These are phyloP conservation scores for Gryllus bimaculatus DNA, from an alignment of 1,140 invertebrate species.

Conservation along the genomic window DNA sequence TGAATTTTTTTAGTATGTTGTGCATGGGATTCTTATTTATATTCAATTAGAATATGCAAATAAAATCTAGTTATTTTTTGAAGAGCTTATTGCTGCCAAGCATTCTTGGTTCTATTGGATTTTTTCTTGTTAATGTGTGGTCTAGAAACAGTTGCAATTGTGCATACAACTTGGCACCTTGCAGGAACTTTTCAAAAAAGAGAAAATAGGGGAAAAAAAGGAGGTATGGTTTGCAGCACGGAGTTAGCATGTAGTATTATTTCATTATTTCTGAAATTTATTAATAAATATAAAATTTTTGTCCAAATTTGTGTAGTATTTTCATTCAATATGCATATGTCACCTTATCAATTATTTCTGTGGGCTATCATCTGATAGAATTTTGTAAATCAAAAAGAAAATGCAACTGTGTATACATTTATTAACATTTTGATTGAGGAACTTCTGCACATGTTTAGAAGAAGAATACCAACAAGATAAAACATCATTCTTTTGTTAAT, in stretches of 20 bases:
- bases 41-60: conserved; percentile 1
- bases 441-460: no score
- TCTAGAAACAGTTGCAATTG: not conserved
- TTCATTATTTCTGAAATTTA: conserved; percentile 6
- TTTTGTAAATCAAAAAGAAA: no score
- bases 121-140: not conserved
- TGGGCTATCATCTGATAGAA: no score
- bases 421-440: no score
- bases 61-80: not conserved
- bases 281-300: conserved; percentile 3
- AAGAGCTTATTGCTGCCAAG: not conserved
- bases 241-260: conserved; percentile 1
- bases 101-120: not conserved
- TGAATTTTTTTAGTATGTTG: not conserved
- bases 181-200: not conserved
- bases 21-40: not conserved
- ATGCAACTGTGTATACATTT: no score
- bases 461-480: no score
- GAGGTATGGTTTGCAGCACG: not conserved
- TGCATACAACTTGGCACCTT: not conserved
- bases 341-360: no score
- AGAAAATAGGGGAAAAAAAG: not conserved
- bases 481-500: no score
- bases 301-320: not conserved
- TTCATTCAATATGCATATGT: not conserved